Percentiles rank a stretch among this genome's conserved stretches.
Conservation (phyloP, 2,797 vertebrate species). For the Neomorphus geoffroyi region DNA sequence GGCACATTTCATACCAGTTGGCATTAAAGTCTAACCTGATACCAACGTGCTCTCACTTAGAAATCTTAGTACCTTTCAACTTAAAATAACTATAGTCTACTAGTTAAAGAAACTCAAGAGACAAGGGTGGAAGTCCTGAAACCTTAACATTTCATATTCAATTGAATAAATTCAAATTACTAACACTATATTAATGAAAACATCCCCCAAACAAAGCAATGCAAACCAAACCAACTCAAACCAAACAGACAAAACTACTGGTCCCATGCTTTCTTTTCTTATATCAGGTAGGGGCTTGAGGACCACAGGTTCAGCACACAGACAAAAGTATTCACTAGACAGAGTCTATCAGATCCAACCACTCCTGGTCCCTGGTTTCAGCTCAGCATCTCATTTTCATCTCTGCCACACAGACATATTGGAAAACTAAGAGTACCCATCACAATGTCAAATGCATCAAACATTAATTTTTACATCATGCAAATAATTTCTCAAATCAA, state of each 20-base stretch:
- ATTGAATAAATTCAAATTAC: background rate
- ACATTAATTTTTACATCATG: background rate
- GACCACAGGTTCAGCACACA: background rate
- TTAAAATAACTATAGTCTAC: background rate
- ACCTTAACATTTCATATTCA: background rate
- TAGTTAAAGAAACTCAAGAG: accelerated
- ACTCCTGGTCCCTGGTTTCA: background rate
- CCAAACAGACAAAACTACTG: background rate
- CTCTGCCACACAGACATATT: background rate
- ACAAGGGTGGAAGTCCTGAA: background rate
- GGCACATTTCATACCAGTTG: background rate
- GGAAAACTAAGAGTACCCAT: background rate
- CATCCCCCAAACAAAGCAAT: background rate
- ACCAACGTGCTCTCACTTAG: background rate
- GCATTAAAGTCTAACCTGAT: background rate
- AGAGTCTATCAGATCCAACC: background rate
- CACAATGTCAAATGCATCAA: background rate
- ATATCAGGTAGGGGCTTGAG: background rate
- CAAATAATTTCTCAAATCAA: background rate
- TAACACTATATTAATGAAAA: background rate
- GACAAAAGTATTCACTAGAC: background rate
- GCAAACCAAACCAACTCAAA: background rate
- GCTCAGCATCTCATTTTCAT: background rate
- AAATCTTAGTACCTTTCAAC: background rate
- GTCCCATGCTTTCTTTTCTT: background rate